phyloP scores from a whole-genome alignment of 2,888 invertebrate genomes.

The Lithophane leautieri region DNA sequence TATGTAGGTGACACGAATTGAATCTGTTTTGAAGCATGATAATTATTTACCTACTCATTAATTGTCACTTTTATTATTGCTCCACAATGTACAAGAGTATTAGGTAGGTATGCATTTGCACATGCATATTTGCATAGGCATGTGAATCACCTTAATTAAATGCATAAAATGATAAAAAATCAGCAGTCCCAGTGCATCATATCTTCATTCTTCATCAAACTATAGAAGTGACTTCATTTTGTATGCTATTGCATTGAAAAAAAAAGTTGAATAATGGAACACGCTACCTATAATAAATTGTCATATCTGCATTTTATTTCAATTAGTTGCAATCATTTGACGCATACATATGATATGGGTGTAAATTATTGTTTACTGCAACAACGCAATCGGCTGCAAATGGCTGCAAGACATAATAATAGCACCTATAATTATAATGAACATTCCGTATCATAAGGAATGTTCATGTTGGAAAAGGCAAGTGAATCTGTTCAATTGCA shows the following conservation, averaged over 20 bases:
- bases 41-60: no score
- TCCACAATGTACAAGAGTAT: not conserved
- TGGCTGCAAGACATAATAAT: not conserved
- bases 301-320: slow-evolving; percentile 50
- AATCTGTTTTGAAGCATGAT: no score
- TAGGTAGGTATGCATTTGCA: not conserved
- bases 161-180: slow-evolving; percentile 20
- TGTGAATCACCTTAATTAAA: slow-evolving; percentile 15
- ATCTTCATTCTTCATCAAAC: slow-evolving; percentile 18
- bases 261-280: slow-evolving; percentile 50
- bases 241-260: slow-evolving; percentile 35
- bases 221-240: slow-evolving; percentile 23
- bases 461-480: not conserved
- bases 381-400: not conserved
- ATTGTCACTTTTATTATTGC: not conserved
- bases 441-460: not conserved
- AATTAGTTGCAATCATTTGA: slow-evolving; percentile 47
- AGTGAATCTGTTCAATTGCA: not conserved
- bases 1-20: no score
- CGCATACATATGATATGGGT: slow-evolving; percentile 7
- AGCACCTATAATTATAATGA: not conserved
- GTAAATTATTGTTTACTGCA: slow-evolving; percentile 20
- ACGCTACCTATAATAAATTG: not conserved
- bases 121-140: not conserved
- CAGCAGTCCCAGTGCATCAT: not conserved